Percentiles rank a stretch among this genome's conserved stretches.
These are phyloP conservation scores for Melanotus villosus DNA, from an alignment of 2,888 invertebrate species.

Conservation along the genomic window DNA sequence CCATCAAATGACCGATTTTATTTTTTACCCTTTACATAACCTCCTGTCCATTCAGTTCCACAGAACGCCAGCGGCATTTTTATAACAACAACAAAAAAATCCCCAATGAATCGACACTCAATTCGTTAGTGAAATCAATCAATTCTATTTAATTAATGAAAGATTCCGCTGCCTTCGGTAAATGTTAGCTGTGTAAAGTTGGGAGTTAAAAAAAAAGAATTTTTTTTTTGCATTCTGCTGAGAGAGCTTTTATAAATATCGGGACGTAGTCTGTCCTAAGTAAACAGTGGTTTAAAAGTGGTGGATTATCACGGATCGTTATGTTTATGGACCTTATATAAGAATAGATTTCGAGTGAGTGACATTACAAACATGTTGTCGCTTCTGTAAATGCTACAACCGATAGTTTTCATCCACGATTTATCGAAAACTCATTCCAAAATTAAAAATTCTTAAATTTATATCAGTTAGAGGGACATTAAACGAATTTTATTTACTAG, in stretches of 20 bases:
- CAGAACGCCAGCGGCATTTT: constrained; percentile 1
- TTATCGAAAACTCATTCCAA: no score
- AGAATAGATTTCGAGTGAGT: neutral
- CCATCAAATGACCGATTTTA: constrained; percentile 23
- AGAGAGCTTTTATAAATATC: constrained; percentile 1
- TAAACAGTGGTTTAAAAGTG: constrained; percentile 12
- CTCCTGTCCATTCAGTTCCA: neutral
- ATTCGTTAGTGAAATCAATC: no score
- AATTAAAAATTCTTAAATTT: no score
- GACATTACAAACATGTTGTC: no score
- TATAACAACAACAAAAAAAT: neutral
- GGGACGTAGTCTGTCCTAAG: constrained; percentile 5
- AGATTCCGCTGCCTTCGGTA: no score
- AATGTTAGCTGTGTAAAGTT: no score
- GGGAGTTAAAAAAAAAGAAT: no score
- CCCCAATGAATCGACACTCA: neutral
- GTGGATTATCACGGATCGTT: constrained; percentile 1
- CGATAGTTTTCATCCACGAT: no score
- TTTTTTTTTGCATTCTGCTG: neutral
- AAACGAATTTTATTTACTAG: no score
- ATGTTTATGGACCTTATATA: constrained; percentile 17
- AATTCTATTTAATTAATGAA: no score
- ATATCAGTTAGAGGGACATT: no score
- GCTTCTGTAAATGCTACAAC: no score
- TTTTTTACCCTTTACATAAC: constrained; percentile 6